Evolutionary conservation across 2,888 invertebrate genomes (phyloP), one percentile per base, ranked within the genome.

Genomic region (Anagyrus pseudococci): DNA sequence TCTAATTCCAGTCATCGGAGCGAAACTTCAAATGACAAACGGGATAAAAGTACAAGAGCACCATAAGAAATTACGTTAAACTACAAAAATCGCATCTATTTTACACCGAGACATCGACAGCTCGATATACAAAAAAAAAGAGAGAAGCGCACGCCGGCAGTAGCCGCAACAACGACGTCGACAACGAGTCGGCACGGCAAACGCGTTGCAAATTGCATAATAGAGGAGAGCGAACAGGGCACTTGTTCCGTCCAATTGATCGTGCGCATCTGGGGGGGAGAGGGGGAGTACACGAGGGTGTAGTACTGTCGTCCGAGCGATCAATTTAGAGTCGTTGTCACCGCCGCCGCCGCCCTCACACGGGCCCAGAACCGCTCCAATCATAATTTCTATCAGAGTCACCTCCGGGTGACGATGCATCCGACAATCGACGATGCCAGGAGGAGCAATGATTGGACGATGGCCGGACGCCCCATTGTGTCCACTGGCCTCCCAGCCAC

Each of bases 371-470:
- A 25, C 17, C 40, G 43, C 77, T 72, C 79, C 79, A 79, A 79
- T 79, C 79, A 79, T 80, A 80, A 80, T 79, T 77, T 58, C 77
- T 74, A 77, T 79, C 78, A 79, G 78, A 79, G 80, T 75, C 80
- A 80, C 79, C 80, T 80, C 76, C 78, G 79, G 76, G 79, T 79
- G 80, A 80, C 79, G 78, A 80, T 78, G 75, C 69, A n/a, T n/a
- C n/a, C 75, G 75, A 74, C 26, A 47, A 13, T n/a, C 75, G 75
- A 75, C 77, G n/a, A n/a, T n/a, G n/a, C 75, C 74, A 66, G 33
- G 68, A 63, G 65, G 67, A 58, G 67, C 71, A 53, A 20, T 73
- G 70, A 70, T 69, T 37, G 23, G 15, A 69, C 44, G 64, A 40
- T 40, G 68, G 65, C 66, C 69, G 68, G 73, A 73, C 73, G 25